A percentile compares a stretch with the other conserved stretches of the same genome.
These are phyloP conservation scores for Mus spretus DNA, from an alignment of 2,797 vertebrate genomes.

Conservation along the genomic window DNA sequence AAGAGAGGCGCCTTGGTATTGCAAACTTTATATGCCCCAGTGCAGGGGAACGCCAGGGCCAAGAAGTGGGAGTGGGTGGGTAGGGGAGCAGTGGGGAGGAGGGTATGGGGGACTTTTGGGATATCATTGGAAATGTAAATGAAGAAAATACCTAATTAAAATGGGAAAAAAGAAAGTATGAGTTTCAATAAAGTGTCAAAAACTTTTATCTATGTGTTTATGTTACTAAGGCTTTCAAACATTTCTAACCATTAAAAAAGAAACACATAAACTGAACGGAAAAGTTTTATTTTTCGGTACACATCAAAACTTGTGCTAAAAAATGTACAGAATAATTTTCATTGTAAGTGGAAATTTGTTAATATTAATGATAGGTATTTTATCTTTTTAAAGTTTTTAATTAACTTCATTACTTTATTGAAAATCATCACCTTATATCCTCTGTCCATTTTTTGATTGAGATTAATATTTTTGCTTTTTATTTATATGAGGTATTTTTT, in stretches of 20 bases:
- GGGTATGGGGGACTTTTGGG: too few species aligned
- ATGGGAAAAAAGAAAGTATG: neutral
- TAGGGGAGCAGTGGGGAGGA: too few species aligned
- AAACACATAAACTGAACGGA: neutral
- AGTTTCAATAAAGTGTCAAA: constrained; percentile 35
- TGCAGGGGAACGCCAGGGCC: too few species aligned
- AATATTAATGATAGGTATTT: neutral
- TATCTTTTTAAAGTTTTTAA: constrained; percentile 18
- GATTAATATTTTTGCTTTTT: constrained; percentile 13
- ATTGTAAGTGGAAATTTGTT: constrained; percentile 25
- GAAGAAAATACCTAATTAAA: too few species aligned
- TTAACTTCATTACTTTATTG: constrained; percentile 28
- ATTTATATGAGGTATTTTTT: constrained; percentile 48
- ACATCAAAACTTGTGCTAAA: neutral
- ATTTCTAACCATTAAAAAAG: neutral
- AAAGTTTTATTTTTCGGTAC: constrained; percentile 5
- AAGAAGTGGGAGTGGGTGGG: too few species aligned
- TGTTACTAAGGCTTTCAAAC: constrained; percentile 17
- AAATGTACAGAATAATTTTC: neutral
- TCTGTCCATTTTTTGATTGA: constrained; percentile 29
- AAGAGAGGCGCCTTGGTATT: too few species aligned
- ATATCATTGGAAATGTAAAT: too few species aligned
- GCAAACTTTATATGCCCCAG: too few species aligned
- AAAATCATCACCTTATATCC: neutral
- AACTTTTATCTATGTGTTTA: constrained; percentile 33